A percentile compares a stretch with the other conserved stretches of the same genome.
Conservation (phyloP, 2,888 invertebrate genomes). For the Coelopa pilipes region DNA sequence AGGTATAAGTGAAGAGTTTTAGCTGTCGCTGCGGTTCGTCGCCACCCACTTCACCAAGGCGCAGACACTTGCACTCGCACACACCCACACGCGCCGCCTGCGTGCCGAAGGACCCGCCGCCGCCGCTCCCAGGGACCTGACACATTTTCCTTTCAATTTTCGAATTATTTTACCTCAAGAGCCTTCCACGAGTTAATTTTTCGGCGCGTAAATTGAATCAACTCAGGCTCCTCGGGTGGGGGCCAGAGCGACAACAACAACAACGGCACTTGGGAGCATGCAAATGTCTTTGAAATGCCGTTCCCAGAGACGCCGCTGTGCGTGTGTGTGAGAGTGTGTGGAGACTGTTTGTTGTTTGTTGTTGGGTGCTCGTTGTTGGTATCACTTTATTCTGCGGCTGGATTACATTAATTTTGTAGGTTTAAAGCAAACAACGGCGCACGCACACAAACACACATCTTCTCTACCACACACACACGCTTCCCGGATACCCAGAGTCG, state of each 20-base stretch:
- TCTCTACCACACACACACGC: conserved; percentile 32
- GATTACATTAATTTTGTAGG: conserved; percentile 56
- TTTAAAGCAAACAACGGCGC: conserved; percentile 42
- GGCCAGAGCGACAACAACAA: no score
- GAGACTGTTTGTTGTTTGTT: conserved; percentile 43
- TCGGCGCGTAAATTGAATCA: conserved; percentile 10
- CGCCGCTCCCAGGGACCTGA: conserved; percentile 44
- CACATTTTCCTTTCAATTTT: conserved; percentile 59
- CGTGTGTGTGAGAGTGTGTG: conserved; percentile 37
- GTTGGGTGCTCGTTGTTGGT: conserved; percentile 44
- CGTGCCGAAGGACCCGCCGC: conserved; percentile 50
- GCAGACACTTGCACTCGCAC: not conserved
- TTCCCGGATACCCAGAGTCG: no score
- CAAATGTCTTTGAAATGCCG: conserved; percentile 46
- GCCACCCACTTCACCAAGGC: conserved; percentile 17
- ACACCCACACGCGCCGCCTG: conserved; percentile 20
- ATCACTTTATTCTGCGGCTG: conserved; percentile 64
- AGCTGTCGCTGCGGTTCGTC: conserved; percentile 18
- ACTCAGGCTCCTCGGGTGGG: not conserved
- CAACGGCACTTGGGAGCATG: no score
- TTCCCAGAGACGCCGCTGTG: conserved; percentile 42
- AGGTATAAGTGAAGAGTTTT: conserved; percentile 36
- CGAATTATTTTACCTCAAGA: conserved; percentile 61
- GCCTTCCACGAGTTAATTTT: conserved; percentile 42
- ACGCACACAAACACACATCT: conserved; percentile 42